Conservation (phyloP, 2,888 invertebrate genomes). For the Drosophila prolongata region DNA sequence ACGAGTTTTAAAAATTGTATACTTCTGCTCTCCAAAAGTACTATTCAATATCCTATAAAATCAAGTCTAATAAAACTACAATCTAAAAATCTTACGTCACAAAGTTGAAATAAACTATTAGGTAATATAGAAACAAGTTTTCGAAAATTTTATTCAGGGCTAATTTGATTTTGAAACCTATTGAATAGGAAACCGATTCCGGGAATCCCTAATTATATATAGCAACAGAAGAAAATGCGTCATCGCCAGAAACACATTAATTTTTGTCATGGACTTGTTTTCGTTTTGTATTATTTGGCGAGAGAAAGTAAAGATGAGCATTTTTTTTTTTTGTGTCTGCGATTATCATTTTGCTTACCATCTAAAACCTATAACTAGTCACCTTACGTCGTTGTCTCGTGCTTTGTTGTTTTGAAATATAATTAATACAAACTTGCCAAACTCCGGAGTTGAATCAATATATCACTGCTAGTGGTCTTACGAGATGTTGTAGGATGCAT, state of each 20-base stretch:
- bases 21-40: no score
- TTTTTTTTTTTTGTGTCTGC: constrained; percentile 6
- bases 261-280: constrained; percentile 15
- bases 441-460: not conserved
- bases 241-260: constrained; percentile 14
- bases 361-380: constrained; percentile 9
- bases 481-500: no score
- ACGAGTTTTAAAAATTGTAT: no score
- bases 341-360: constrained; percentile 25
- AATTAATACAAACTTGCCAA: not conserved
- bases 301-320: constrained; percentile 31
- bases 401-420: not conserved
- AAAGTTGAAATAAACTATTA: no score
- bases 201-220: constrained; percentile 19
- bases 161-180: not conserved
- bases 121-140: no score
- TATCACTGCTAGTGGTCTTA: no score
- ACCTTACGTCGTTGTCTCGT: not conserved
- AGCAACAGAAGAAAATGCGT: constrained; percentile 10
- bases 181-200: not conserved
- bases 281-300: constrained; percentile 17
- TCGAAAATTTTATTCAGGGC: not conserved
- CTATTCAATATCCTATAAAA: no score
- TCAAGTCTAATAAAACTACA: no score
- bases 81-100: no score